Conservation (phyloP, 2,113 vertebrate species). For the Brachionichthys hirsutus region DNA sequence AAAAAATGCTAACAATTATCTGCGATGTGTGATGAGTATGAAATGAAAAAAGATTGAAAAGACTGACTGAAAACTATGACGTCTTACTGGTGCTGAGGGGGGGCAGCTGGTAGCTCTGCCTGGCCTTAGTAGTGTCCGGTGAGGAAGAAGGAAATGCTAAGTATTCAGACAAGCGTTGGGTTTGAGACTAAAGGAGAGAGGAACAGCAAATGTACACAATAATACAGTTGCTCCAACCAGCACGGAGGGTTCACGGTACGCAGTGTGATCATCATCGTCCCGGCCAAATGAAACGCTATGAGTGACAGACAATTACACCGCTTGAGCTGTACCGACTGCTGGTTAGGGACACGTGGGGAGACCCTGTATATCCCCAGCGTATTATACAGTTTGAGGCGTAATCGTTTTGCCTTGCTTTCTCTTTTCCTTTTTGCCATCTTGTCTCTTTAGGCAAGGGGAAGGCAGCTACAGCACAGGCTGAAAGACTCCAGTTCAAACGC, state of each 20-base stretch:
- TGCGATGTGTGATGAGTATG: conserved; percentile 36
- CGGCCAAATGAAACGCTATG: conserved; percentile 40
- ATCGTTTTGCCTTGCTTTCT: conserved; percentile 44
- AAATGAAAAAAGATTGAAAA: conserved; percentile 32
- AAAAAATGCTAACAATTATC: conserved; percentile 48
- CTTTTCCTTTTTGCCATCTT: conserved; percentile 43
- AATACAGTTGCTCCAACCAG: conserved; percentile 71
- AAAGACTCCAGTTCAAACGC: conserved; percentile 45
- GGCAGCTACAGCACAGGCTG: conserved; percentile 30
- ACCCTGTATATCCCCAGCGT: conserved; percentile 26
- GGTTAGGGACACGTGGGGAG: conserved; percentile 57
- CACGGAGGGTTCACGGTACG: conserved; percentile 60
- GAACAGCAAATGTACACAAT: conserved; percentile 73
- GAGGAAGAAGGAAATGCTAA: conserved; percentile 64
- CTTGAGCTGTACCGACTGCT: conserved; percentile 46
- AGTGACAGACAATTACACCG: conserved; percentile 45
- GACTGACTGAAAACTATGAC: conserved; percentile 27
- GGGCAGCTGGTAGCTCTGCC: conserved; percentile 69
- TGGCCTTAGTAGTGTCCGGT: conserved; percentile 60
- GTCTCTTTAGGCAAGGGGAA: conserved; percentile 34
- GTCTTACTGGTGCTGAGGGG: conserved; percentile 65
- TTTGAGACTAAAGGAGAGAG: conserved; percentile 53
- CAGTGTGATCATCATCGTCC: conserved; percentile 26
- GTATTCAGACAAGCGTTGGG: conserved; percentile 56
- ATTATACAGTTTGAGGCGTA: conserved; percentile 50